Percentiles rank a stretch among this genome's conserved stretches.
phyloP scores from a whole-genome alignment of 2,113 vertebrate genomes.

The Hyperopisus bebe region DNA sequence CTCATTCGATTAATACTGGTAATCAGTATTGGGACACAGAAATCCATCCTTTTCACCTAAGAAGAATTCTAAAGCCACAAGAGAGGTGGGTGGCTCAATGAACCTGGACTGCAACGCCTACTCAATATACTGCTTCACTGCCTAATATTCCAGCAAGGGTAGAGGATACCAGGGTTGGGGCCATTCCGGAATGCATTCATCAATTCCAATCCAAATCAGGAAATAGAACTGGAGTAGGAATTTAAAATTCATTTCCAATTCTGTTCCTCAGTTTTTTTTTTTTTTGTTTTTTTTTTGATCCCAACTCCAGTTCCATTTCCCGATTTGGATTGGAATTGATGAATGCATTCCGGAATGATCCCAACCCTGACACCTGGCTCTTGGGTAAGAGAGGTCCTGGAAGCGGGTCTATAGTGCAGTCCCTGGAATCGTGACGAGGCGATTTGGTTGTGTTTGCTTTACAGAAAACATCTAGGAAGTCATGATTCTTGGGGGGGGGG shows the following conservation, averaged over 20 bases:
- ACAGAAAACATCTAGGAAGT: not conserved
- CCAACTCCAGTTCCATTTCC: too few relatives aligned
- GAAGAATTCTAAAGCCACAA: not conserved
- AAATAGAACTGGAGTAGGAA: too few relatives aligned
- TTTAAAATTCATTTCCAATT: too few relatives aligned
- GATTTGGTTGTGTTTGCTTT: not conserved
- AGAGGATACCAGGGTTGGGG: not conserved
- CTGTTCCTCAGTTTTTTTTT: too few relatives aligned
- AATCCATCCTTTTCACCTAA: not conserved
- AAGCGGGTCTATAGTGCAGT: not conserved
- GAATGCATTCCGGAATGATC: too few relatives aligned
- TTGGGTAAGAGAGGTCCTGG: not conserved
- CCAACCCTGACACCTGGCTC: not conserved
- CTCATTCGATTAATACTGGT: not conserved
- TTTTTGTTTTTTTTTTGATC: too few relatives aligned
- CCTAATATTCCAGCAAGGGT: not conserved
- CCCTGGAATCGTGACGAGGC: not conserved
- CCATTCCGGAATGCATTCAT: too few relatives aligned
- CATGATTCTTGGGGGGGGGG: not conserved
- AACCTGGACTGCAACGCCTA: not conserved
- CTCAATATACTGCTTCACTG: not conserved
- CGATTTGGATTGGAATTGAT: too few relatives aligned
- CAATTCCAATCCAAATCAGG: too few relatives aligned
- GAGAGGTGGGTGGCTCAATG: not conserved
- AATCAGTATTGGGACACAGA: not conserved